Evolutionary conservation across 2,888 invertebrate genomes (phyloP), one percentile per base, ranked within the genome.

Genomic region (Tiphia femorata): DNA sequence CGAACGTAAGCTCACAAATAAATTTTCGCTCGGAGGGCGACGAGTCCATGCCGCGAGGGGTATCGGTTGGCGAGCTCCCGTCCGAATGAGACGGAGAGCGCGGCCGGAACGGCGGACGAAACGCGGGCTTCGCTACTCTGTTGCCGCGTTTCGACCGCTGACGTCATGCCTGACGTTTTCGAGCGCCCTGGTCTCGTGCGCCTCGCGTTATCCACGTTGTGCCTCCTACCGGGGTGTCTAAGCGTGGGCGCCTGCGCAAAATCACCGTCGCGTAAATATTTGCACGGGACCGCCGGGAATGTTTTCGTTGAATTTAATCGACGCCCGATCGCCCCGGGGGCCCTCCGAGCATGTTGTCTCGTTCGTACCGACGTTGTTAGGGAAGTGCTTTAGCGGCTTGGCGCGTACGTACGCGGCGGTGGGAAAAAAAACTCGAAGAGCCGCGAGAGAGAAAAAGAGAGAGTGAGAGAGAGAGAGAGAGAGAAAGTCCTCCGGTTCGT

Each of bases 131-230:
- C 29, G 29, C 3, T 29, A 5, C 6, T 29, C 29, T 29, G 29
- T 6, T 2, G n/a, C n/a, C n/a, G 49, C 49, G 46, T 57, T 50
- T 56, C 52, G 46, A 51, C 14, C 52, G 52, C 57, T 58, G 64
- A 58, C 62, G 67, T 62, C 63, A 63, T 43, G 47, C 46, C 50
- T 53, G 49, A 59, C 50, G 62, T 55, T 66, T 56, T 58, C 56
- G 50, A 51, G 38, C 55, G 37, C 50, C 43, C 44, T 30, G 29
- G 52, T 43, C 58, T 61, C 49, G 53, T 67, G 58, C 33, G 12
- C 12, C 12, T n/a, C 33, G 14, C 33, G 33, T n/a, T 33, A 61
- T 42, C 33, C 55, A 56, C 67, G 60, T 49, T 54, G 65, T 57
- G n/a, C n/a, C 59, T 49, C 25, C 56, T 20, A 20, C 41, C 40